Conservation (phyloP, 2,113 vertebrate genomes). For the Coturnix japonica region DNA sequence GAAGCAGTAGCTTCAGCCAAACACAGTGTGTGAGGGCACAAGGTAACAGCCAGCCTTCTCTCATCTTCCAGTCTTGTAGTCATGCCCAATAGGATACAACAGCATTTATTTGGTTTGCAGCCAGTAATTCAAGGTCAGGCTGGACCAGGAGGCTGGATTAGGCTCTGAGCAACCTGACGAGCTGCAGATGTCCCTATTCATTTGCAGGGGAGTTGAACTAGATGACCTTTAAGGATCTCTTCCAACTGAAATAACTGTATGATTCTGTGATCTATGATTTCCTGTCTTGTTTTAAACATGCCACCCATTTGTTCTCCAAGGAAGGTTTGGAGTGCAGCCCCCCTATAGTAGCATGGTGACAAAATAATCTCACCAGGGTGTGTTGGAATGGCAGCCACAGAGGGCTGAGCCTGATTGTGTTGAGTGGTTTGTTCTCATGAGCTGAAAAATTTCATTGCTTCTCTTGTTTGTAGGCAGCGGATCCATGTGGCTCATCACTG, state of each 20-base stretch:
- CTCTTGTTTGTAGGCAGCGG: constrained; percentile 49
- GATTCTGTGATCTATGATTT: background rate
- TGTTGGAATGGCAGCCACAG: background rate
- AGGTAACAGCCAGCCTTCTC: constrained; percentile 53
- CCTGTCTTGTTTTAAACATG: background rate
- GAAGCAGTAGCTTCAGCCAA: constrained; percentile 72
- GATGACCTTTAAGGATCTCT: too few species aligned
- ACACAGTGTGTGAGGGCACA: constrained; percentile 58
- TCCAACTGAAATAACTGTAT: too few species aligned
- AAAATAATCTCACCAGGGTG: background rate
- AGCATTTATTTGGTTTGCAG: background rate
- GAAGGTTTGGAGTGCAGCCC: background rate
- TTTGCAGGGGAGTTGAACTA: too few species aligned
- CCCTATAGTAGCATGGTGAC: fast-evolving
- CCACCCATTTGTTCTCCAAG: background rate
- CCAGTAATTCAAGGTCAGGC: too few species aligned
- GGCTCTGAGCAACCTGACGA: too few species aligned
- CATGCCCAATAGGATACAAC: background rate
- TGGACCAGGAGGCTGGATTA: too few species aligned
- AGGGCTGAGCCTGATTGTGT: background rate
- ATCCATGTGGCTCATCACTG: constrained; percentile 21
- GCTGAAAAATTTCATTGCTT: background rate
- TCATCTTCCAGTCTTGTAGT: too few species aligned
- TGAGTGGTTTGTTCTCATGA: background rate
- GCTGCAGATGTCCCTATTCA: too few species aligned